These are phyloP conservation scores for Spilogale gracilis DNA, from an alignment of 2,113 vertebrate genomes.

Conservation along the genomic window DNA sequence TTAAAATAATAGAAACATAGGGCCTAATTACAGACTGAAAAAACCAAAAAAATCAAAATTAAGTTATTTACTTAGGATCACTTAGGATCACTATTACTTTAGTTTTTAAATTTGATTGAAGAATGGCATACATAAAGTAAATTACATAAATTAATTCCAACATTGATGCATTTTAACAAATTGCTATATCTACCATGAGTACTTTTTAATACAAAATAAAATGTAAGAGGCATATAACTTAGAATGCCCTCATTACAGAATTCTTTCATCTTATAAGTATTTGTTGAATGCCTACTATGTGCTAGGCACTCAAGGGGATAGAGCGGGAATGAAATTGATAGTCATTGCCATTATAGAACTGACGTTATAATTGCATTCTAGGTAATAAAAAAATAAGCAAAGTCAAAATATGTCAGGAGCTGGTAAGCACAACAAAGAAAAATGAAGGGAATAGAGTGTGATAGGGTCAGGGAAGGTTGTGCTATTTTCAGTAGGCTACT, in stretches of 20 bases:
- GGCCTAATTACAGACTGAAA: not conserved
- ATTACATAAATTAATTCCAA: not conserved
- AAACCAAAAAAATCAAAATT: not conserved
- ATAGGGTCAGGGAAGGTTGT: not conserved
- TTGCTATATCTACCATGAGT: not conserved
- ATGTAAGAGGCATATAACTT: not conserved
- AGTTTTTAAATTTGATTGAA: not conserved
- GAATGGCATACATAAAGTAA: not conserved
- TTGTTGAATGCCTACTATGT: not conserved
- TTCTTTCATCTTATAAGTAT: not conserved
- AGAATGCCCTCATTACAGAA: not conserved
- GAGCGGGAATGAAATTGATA: not conserved
- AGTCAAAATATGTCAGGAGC: slow-evolving; percentile 17
- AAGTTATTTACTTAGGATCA: not conserved
- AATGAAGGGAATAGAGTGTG: not conserved
- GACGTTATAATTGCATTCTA: not conserved
- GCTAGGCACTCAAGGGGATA: not conserved
- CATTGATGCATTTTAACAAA: not conserved
- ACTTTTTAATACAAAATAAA: not conserved
- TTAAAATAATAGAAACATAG: not conserved
- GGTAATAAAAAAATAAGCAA: not conserved
- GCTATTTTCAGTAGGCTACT: not conserved
- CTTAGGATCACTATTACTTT: not conserved
- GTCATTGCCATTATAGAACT: not conserved
- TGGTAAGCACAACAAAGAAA: not conserved